These are phyloP conservation scores for Zapornia atra DNA, from an alignment of 2,113 vertebrate species.

Conservation along the genomic window DNA sequence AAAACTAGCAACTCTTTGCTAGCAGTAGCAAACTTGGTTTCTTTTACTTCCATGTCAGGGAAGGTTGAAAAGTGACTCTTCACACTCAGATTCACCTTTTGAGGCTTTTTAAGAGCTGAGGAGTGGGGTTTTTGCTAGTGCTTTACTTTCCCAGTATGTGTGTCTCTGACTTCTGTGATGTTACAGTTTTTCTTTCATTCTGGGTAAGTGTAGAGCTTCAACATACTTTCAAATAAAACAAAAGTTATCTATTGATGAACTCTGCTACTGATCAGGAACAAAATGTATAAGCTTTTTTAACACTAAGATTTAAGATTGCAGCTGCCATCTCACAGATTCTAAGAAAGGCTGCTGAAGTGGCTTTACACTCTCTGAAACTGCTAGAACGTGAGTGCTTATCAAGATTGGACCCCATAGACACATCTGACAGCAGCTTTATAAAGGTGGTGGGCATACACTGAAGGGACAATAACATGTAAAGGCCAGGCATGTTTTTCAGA, in stretches of 20 bases:
- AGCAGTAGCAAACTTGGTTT: background rate
- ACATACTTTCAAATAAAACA: background rate
- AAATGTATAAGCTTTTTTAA: background rate
- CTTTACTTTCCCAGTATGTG: background rate
- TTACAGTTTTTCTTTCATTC: background rate
- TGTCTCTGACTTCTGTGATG: background rate
- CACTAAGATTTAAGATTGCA: background rate
- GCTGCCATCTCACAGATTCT: background rate
- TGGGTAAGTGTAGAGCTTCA: background rate
- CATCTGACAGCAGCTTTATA: background rate
- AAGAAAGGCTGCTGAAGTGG: background rate
- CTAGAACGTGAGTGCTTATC: background rate
- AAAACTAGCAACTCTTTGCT: background rate
- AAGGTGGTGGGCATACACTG: background rate
- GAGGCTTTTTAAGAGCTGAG: background rate
- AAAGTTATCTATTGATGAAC: background rate
- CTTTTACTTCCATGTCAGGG: rapidly evolving
- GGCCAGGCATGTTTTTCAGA: background rate
- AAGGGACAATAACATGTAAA: background rate
- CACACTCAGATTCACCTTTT: background rate
- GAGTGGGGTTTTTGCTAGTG: background rate
- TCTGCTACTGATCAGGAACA: background rate
- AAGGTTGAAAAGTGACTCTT: background rate
- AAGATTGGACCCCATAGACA: background rate
- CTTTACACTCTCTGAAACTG: background rate